These are phyloP conservation scores for Watsonalla cultraria DNA, from an alignment of 2,888 invertebrate genomes.

Conservation along the genomic window DNA sequence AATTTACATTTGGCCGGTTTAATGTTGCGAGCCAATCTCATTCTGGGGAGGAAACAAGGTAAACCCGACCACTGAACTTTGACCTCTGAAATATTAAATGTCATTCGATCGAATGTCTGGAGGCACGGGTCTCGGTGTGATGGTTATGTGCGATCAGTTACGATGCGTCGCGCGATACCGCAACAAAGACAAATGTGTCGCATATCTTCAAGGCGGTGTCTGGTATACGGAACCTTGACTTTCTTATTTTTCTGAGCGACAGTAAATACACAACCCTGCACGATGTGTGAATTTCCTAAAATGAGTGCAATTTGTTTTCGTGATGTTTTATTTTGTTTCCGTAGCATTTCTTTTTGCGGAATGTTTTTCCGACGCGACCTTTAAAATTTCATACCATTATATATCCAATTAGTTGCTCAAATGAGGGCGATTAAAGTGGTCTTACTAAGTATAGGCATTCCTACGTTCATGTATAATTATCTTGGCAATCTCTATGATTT, in stretches of 20 bases:
- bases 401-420: too few species aligned
- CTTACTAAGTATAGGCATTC: too few species aligned
- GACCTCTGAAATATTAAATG: constrained; percentile 35
- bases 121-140: constrained; percentile 31
- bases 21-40: constrained; percentile 75
- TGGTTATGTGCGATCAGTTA: constrained; percentile 55
- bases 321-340: neutral
- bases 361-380: too few species aligned
- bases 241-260: constrained; percentile 47
- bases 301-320: neutral
- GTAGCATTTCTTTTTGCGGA: too few species aligned
- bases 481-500: too few species aligned
- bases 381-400: too few species aligned
- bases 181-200: constrained; percentile 66
- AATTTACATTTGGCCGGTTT: constrained; percentile 74
- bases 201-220: constrained; percentile 46
- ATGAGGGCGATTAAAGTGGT: too few species aligned
- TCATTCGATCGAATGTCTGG: constrained; percentile 15
- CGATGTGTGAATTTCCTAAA: neutral
- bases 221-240: constrained; percentile 53
- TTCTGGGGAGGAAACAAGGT: constrained; percentile 62
- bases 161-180: constrained; percentile 62
- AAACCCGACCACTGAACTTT: constrained; percentile 40
- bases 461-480: too few species aligned
- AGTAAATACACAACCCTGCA: constrained; percentile 20